phyloP scores from a whole-genome alignment of 2,113 vertebrate species.

The Eira barbara region DNA sequence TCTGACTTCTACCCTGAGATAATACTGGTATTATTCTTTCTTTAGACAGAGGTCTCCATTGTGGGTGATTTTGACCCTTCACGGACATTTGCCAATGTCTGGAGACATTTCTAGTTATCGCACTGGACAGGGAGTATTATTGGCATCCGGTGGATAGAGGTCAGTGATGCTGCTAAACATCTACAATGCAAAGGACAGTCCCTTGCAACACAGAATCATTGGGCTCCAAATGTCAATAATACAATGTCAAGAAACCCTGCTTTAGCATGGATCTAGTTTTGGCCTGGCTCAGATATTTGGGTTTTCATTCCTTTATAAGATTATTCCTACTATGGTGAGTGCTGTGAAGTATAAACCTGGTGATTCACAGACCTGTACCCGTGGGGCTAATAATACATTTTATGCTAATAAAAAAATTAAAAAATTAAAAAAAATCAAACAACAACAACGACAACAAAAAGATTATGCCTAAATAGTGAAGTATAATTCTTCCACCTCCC shows the following conservation, averaged over 20 bases:
- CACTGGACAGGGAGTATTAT: no score
- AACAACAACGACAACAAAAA: not conserved
- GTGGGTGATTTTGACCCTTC: not conserved
- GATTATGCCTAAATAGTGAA: conserved; percentile 23
- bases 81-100: not conserved
- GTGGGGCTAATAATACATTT: no score
- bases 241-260: not conserved
- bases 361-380: no score
- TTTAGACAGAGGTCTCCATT: not conserved
- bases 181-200: not conserved
- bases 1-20: not conserved
- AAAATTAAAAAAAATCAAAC: no score
- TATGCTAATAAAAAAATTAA: no score
- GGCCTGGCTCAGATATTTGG: not conserved
- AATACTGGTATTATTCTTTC: not conserved
- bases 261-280: not conserved
- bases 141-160: not conserved
- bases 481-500: not conserved
- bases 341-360: no score
- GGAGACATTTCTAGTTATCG: not conserved
- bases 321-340: not conserved
- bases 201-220: not conserved
- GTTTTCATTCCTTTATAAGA: not conserved
- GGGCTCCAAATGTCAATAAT: not conserved
- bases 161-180: not conserved